Percentiles rank a stretch among this genome's conserved stretches.
These are phyloP conservation scores for Eumerus sabulonum DNA, from an alignment of 2,888 invertebrate genomes.

Conservation along the genomic window DNA sequence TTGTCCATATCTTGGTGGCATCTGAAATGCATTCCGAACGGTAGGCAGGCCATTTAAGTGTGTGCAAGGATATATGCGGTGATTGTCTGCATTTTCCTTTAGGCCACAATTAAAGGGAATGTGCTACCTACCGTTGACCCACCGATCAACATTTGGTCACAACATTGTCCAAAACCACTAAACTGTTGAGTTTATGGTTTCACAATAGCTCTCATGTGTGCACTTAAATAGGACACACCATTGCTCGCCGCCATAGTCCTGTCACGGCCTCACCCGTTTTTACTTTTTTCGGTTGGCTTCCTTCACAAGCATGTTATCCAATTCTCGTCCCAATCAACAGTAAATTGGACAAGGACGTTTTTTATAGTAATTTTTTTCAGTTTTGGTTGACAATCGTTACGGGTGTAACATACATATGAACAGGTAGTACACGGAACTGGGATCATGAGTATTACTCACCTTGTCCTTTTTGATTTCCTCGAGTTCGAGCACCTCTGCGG, in stretches of 20 bases:
- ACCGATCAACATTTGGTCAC: neutral
- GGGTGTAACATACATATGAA: too few species aligned
- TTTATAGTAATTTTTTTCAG: too few species aligned
- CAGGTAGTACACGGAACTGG: neutral
- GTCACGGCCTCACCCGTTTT: too few species aligned
- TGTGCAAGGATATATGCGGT: slow-evolving; percentile 1
- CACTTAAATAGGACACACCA: neutral
- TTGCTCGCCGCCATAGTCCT: too few species aligned
- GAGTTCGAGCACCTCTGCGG: slow-evolving; percentile 79
- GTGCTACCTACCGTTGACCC: too few species aligned
- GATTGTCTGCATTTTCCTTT: slow-evolving; percentile 7
- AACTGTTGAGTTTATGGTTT: slow-evolving; percentile 26
- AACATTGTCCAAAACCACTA: slow-evolving; percentile 29
- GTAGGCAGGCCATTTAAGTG: neutral
- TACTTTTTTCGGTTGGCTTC: too few species aligned
- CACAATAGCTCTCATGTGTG: slow-evolving; percentile 10
- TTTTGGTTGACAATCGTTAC: too few species aligned
- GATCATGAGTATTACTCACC: slow-evolving; percentile 70
- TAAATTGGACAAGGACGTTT: too few species aligned
- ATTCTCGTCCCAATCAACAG: too few species aligned
- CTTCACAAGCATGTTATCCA: too few species aligned
- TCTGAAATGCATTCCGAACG: slow-evolving; percentile 11
- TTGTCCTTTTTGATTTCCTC: slow-evolving; percentile 79
- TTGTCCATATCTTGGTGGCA: slow-evolving; percentile 24
- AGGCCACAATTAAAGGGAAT: neutral